phyloP scores from a whole-genome alignment of 2,888 invertebrate species.

The Sarcophaga subvicina region DNA sequence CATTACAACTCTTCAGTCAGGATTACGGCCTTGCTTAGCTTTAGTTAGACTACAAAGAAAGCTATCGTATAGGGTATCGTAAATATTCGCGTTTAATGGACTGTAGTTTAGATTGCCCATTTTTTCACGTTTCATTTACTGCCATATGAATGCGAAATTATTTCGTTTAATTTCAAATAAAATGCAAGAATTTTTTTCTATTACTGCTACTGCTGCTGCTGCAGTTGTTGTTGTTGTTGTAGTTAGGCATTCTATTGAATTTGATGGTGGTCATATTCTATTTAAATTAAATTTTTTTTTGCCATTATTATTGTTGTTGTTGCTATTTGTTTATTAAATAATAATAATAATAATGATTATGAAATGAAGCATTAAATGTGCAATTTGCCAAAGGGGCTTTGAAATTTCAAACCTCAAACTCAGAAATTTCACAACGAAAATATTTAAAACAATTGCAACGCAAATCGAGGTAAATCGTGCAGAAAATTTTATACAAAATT shows the following conservation, averaged over 20 bases:
- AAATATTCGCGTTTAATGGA: too few relatives aligned
- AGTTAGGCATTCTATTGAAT: conserved; percentile 21
- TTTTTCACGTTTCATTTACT: conserved; percentile 3
- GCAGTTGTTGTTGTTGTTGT: too few relatives aligned
- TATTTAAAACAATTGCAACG: conserved; percentile 59
- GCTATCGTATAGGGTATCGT: too few relatives aligned
- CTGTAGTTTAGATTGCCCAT: too few relatives aligned
- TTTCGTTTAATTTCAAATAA: not conserved
- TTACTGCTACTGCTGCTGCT: too few relatives aligned
- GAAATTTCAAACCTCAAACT: conserved; percentile 49
- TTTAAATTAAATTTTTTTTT: conserved; percentile 4
- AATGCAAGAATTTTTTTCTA: not conserved
- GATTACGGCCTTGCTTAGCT: too few relatives aligned
- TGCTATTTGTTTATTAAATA: too few relatives aligned
- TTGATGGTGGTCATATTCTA: conserved; percentile 47
- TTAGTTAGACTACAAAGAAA: too few relatives aligned
- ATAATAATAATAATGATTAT: conserved; percentile 33
- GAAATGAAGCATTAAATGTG: conserved; percentile 64
- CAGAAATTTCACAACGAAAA: conserved; percentile 36
- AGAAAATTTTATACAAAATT: conserved; percentile 48
- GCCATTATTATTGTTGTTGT: not conserved
- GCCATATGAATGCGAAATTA: conserved; percentile 4
- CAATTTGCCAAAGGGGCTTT: conserved; percentile 58
- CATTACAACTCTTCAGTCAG: too few relatives aligned
- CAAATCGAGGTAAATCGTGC: conserved; percentile 60